phyloP scores from a whole-genome alignment of 2,888 invertebrate genomes.

The Deroplatys truncata region DNA sequence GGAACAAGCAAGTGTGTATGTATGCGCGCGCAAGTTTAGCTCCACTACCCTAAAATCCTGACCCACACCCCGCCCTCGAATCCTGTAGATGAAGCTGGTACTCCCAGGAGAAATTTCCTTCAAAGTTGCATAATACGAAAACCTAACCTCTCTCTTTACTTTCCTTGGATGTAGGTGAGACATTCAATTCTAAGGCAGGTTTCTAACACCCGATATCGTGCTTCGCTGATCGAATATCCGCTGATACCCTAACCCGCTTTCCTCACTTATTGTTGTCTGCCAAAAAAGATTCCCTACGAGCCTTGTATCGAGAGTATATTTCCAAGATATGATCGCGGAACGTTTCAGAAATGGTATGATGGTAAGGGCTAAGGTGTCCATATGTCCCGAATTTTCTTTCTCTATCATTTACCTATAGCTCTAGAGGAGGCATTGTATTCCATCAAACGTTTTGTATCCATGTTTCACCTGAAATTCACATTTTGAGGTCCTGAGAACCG shows the following conservation, averaged over 20 bases:
- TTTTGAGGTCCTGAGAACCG: too few species aligned
- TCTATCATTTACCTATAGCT: too few species aligned
- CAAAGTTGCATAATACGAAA: constrained; percentile 22
- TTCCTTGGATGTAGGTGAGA: not conserved
- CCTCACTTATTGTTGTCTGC: not conserved
- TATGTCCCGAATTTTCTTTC: too few species aligned
- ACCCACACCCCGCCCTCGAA: not conserved
- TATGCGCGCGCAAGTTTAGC: not conserved
- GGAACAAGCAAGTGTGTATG: not conserved
- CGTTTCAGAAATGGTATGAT: too few species aligned
- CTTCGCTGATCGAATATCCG: not conserved
- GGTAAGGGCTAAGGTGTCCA: too few species aligned
- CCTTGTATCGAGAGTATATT: too few species aligned
- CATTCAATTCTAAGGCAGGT: not conserved
- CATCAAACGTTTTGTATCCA: too few species aligned
- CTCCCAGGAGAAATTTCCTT: constrained; percentile 24
- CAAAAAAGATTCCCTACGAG: not conserved
- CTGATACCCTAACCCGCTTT: not conserved
- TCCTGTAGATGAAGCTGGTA: not conserved
- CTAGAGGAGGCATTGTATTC: too few species aligned
- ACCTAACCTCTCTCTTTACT: not conserved
- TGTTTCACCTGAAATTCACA: too few species aligned
- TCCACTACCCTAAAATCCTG: not conserved
- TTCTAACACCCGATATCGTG: not conserved
- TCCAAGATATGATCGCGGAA: too few species aligned